These are phyloP conservation scores for Ophthalmotilapia sp. DNA, from an alignment of 2,113 vertebrate species.

Conservation along the genomic window DNA sequence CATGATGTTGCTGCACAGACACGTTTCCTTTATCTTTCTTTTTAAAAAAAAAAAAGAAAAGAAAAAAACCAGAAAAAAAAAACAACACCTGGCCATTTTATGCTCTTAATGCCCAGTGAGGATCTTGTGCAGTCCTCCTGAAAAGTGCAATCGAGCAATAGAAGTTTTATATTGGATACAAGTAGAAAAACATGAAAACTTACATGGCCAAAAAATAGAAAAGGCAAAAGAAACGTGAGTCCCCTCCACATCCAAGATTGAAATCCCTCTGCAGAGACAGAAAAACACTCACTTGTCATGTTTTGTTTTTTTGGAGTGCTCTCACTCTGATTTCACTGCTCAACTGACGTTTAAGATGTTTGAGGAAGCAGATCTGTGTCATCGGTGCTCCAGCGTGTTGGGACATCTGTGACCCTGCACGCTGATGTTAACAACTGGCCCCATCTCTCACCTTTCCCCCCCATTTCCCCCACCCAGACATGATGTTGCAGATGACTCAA, in stretches of 20 bases:
- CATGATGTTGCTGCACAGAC: not conserved
- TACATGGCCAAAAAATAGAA: conserved; percentile 96
- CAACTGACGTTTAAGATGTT: not conserved
- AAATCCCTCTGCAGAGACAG: conserved; percentile 84
- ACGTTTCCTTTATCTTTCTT: not conserved
- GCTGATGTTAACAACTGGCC: not conserved
- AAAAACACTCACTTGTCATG: not conserved
- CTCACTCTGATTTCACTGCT: not conserved
- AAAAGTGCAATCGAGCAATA: not conserved
- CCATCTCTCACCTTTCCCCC: conserved; percentile 37
- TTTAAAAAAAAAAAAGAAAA: too few relatives aligned
- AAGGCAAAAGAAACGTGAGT: conserved; percentile 92
- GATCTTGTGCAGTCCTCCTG: not conserved
- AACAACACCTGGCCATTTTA: not conserved
- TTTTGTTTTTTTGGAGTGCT: not conserved
- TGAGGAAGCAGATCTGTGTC: not conserved
- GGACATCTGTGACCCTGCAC: not conserved
- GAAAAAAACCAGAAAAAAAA: rapidly evolving
- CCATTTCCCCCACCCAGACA: conserved; percentile 10
- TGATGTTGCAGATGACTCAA: conserved; percentile 26
- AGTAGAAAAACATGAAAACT: conserved; percentile 57
- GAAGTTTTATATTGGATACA: not conserved
- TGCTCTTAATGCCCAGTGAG: not conserved
- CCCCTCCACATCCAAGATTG: conserved; percentile 99
- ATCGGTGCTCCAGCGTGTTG: not conserved